Evolutionary conservation across 2,888 invertebrate species (phyloP), one percentile per base, ranked within the genome.

Genomic region (Mythimna lalbum): DNA sequence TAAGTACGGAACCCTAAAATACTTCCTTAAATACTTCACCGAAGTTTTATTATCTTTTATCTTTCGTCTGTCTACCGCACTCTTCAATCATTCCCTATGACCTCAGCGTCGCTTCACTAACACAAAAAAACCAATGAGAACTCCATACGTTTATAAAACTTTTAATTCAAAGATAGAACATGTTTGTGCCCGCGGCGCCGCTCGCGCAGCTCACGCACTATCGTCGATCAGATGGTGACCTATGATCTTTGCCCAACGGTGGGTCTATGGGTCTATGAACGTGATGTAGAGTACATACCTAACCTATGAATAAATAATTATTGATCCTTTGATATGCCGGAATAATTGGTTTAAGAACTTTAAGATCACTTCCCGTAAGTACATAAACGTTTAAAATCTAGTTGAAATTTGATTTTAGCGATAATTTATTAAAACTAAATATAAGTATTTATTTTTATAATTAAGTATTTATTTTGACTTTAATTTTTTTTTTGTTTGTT

Each of bases 181-280:
- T 33, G 64, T 60, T 56, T 50, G 73, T 61, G 78, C 63, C 82
- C 73, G 78, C 78, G 76, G 80, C 77, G 64, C 77, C 78, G 82
- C 53, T 53, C 50, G 81, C 78, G 81, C 78, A 65, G 21, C 65
- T 64, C 59, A 72, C 66, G 57, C 78, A 78, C 73, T 78, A 67
- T 78, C 73, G 73, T 72, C 66, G 73, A 81, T 78, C 78, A 78
- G 66, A 77, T 27, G 10, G 63, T 81, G 82, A 78, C 78, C 78
- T 78, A 57, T 81, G 78, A 81, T 62, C 78, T 78, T 57, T 27
- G 66, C 56, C 63, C 78, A 67, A 78, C 57, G 57, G 78, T 77
- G 76, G 77, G 77, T 69, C 60, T 69, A 39, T 77, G 76, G 81
- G 56, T 53, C 52, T 69, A 33, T 39, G 19, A 39, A 50, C 49